These are phyloP conservation scores for Hiodon alosoides DNA, from an alignment of 2,113 vertebrate species.

Conservation along the genomic window DNA sequence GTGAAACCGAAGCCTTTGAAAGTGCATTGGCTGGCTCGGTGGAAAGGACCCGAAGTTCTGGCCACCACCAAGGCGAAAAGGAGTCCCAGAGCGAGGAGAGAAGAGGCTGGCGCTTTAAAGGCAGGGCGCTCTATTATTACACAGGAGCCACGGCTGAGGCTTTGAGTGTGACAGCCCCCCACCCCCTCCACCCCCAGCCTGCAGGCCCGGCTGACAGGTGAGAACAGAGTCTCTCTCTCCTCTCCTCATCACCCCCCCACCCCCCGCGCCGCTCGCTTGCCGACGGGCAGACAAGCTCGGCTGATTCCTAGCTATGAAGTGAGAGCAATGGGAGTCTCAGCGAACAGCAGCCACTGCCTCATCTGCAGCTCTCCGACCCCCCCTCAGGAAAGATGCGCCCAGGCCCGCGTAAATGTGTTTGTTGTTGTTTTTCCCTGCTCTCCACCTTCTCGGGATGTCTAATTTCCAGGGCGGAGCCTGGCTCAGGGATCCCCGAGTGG, in stretches of 20 bases:
- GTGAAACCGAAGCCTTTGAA: neutral
- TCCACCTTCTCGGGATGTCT: neutral
- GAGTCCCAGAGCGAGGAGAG: neutral
- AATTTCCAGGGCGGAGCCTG: neutral
- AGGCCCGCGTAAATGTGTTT: constrained; percentile 4
- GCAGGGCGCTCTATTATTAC: constrained; percentile 9
- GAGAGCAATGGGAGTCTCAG: constrained; percentile 48
- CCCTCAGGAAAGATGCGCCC: neutral
- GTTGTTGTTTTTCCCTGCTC: neutral
- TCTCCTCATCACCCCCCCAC: constrained; percentile 52
- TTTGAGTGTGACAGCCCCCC: neutral
- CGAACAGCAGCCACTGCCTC: neutral
- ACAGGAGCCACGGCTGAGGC: neutral
- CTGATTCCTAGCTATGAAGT: constrained; percentile 77
- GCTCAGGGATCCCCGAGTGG: too few species aligned
- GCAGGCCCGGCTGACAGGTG: constrained; percentile 54
- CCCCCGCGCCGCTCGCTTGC: constrained; percentile 43
- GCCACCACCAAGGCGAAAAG: neutral
- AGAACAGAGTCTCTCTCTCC: constrained; percentile 52
- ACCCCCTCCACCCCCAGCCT: constrained; percentile 15
- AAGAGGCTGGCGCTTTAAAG: neutral
- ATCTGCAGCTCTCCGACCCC: neutral
- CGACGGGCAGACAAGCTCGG: constrained; percentile 67
- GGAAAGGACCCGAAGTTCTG: neutral
- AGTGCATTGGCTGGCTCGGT: neutral